Conservation (phyloP, 1,140 invertebrate species). For the Lordiphosa collinella region DNA sequence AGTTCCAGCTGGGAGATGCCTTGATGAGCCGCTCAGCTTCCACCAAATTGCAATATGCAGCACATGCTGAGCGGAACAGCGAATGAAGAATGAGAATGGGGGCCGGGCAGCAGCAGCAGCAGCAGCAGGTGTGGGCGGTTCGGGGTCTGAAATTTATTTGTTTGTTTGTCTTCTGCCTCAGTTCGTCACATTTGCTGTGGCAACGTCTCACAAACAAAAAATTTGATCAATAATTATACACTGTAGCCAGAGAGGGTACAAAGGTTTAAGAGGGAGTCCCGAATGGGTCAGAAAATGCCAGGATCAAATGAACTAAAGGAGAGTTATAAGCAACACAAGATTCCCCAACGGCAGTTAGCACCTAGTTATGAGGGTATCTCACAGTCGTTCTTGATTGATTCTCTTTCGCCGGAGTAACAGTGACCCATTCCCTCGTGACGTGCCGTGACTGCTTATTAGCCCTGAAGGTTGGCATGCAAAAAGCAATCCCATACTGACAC, state of each 20-base stretch:
- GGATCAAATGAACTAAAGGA: too few species aligned
- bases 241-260: too few species aligned
- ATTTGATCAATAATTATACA: conserved; percentile 64
- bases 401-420: conserved; percentile 3
- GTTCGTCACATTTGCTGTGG: conserved; percentile 31
- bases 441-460: conserved; percentile 74
- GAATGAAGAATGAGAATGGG: not conserved
- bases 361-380: too few species aligned
- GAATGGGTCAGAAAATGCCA: too few species aligned
- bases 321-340: conserved; percentile 3
- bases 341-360: too few species aligned
- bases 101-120: too few species aligned
- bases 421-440: conserved; percentile 25
- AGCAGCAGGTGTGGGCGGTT: not conserved
- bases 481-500: conserved; percentile 19
- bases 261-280: too few species aligned
- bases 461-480: conserved; percentile 55
- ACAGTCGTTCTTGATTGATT: too few species aligned
- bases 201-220: conserved; percentile 49
- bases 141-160: conserved; percentile 44
- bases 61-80: not conserved
- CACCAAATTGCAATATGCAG: not conserved
- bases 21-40: not conserved
- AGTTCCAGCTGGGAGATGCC: not conserved
- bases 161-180: conserved; percentile 26